Evolutionary conservation across 1,140 invertebrate species (phyloP).

Genomic region (Tetranychus urticae): DNA sequence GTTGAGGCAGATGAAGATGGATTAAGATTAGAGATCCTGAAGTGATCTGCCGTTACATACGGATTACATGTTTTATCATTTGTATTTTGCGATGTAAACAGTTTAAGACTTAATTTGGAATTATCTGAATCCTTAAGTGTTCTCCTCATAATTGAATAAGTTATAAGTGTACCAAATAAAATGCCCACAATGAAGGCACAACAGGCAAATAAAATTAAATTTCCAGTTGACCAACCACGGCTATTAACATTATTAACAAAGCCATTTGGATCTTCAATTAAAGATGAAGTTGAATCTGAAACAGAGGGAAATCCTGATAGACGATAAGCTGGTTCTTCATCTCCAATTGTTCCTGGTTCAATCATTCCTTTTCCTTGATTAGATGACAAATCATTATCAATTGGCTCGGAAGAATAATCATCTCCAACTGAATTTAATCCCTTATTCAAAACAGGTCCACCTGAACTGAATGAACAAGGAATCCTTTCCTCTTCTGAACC

Average conservation of each 20-base stretch:
- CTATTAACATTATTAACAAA: no score
- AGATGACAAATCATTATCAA: neutral
- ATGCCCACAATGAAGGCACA: no score
- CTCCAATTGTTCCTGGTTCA: neutral
- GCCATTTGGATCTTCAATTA: no score
- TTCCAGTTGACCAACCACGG: no score
- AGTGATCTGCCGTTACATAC: neutral
- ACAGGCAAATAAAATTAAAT: no score
- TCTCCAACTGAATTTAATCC: neutral
- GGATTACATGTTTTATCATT: neutral
- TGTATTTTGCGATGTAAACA: slow-evolving; percentile 24
- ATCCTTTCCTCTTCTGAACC: neutral
- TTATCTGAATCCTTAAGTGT: neutral
- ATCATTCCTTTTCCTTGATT: neutral
- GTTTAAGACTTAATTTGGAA: neutral
- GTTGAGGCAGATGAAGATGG: neutral
- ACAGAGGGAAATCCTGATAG: no score
- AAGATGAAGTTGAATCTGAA: no score
- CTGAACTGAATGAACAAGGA: neutral
- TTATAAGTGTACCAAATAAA: no score
- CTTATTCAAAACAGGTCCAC: neutral
- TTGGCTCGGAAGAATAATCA: neutral
- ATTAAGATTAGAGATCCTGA: neutral
- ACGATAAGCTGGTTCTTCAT: neutral
- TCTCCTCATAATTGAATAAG: neutral